Percentiles rank a stretch among this genome's conserved stretches.
These are phyloP conservation scores for Morone chrysops DNA, from an alignment of 2,113 vertebrate species.

Conservation along the genomic window DNA sequence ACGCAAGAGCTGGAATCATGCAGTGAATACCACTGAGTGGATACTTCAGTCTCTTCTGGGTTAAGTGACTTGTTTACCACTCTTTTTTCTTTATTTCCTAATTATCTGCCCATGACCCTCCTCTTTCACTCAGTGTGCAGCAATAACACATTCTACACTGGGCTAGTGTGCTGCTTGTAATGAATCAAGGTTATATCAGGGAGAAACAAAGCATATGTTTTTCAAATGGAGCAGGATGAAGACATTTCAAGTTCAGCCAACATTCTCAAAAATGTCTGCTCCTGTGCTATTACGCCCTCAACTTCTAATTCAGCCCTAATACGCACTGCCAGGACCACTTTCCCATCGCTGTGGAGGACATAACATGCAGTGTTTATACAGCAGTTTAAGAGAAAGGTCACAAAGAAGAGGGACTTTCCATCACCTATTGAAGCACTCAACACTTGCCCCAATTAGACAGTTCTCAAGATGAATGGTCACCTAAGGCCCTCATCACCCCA, in stretches of 20 bases:
- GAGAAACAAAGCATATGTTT: background rate
- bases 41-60: too few relatives aligned
- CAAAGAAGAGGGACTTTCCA: constrained; percentile 44
- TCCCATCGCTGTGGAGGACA: constrained; percentile 24
- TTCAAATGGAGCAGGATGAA: background rate
- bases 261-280: constrained; percentile 3
- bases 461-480: constrained; percentile 48
- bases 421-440: constrained; percentile 44
- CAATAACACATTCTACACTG: background rate
- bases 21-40: background rate
- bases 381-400: constrained; percentile 54
- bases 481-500: constrained; percentile 35
- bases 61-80: background rate
- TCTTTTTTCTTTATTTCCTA: background rate
- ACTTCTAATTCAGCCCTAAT: constrained; percentile 33
- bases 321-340: background rate
- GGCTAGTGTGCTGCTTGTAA: background rate
- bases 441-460: constrained; percentile 30
- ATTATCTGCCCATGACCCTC: background rate
- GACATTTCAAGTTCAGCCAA: background rate
- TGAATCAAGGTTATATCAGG: background rate
- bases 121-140: background rate
- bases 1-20: background rate
- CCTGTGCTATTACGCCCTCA: background rate
- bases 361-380: constrained; percentile 28